Base-by-base conservation (phyloP, 2,797 vertebrate genomes). In the Caiman crocodilus region DNA sequence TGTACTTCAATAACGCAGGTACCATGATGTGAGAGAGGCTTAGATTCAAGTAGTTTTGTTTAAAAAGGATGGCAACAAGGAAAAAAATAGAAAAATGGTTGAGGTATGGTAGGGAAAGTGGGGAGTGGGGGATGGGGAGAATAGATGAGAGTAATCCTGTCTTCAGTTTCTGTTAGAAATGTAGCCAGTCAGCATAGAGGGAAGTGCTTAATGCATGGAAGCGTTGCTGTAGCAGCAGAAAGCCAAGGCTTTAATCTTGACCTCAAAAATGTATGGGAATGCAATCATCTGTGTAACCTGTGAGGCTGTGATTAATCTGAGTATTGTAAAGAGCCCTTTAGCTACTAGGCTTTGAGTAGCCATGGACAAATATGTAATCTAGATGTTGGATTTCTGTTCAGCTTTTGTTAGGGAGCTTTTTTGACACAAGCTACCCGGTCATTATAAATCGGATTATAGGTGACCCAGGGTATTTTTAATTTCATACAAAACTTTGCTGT, bases 261-360 rank as follows among this genome's bases (percentile, higher is more conserved):
- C 21, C 28, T 94, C 32, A 63, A 57, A 84, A 76, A 69, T 74
- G 5, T 9, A 21, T 65, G 55, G 76, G 73, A 87, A 82, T 88
- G 21, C 15, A 6, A 55, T 65, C 13, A 59, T 7, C 50, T 76
- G 3, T 76, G 30, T 94, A 82, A 59, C 10, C 4, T 67, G 18
- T 59, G 73, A 89, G 60, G 12, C 67, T 26, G 2, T 56, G 32
- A 82, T 93, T 85, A 74, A 17, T 67, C 18, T 0, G 1, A 12
- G 4, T 17, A 20, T 69, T 82, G 30, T 85, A 61, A 89, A 95
- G 59, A 9, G 64, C 73, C 94, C 23, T 92, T 96, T 35, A 90
- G 1, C 18, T 35, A 61, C 21, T 61, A 80, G 23, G 20, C 50
- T 55, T 93, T 71, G 20, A 78, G 50, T 61, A 87, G 56, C 14